Base-by-base conservation (phyloP, 2,888 invertebrate genomes). In the Ophion obscuratus region DNA sequence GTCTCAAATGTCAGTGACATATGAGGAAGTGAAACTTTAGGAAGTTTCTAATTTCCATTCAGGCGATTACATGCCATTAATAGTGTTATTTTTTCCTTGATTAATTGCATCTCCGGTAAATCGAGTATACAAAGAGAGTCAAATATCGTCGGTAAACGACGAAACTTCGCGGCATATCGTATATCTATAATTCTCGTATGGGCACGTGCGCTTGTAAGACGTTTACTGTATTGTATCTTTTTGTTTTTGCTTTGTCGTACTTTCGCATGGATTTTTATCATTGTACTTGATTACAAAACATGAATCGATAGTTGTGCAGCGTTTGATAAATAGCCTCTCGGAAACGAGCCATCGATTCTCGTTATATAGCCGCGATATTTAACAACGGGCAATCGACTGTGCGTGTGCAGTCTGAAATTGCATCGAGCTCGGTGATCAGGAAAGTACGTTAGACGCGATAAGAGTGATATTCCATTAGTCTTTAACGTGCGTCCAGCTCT, bases 261-360 rank as follows among this genome's bases (percentile, higher is more conserved):
- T 74, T 57, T 44, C 31, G n/a, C 53, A 36, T 20, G 47, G 27
- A 83, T 31, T 68, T 70, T 61, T 82, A 70, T 53, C 47, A 81
- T 73, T 66, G 20, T 77, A 44, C n/a, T 47, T 62, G 74, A 86
- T 59, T 71, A 70, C 67, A 47, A 75, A 86, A 84, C 66, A 66
- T 36, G 74, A 61, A 40, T 84, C 81, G 75, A 83, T 81, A 78
- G 81, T 84, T 71, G 70, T 71, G 27, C 47, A 64, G n/a, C 62
- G 78, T 86, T 66, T 88, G 88, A 87, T 88, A 85, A 86, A 88
- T 86, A 81, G 81, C 87, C 88, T 86, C 87, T 88, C 87, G 88
- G 87, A 88, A 88, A 87, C 79, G 79, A 77, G 74, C 77, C 77
- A 86, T 86, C 81, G 82, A 85, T 85, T 85, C 75, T 81, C 71